Conservation (phyloP, 2,113 vertebrate species). For the Solea senegalensis region DNA sequence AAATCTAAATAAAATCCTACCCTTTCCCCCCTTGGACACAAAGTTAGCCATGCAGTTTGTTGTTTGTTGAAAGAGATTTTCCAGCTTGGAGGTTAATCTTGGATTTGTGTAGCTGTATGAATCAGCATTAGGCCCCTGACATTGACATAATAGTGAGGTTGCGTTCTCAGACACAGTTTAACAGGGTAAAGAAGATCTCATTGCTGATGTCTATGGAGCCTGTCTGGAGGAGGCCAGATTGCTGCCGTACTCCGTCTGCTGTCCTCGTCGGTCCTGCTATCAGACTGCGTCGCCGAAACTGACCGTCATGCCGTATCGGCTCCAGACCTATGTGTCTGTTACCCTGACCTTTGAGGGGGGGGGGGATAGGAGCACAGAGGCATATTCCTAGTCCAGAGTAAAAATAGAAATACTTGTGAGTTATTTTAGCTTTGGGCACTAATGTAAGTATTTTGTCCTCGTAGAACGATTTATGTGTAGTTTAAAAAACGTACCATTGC, state of each 20-base stretch:
- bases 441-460: neutral
- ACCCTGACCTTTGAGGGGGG: slow-evolving; percentile 25
- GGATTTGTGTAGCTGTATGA: slow-evolving; percentile 77
- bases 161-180: slow-evolving; percentile 76
- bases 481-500: slow-evolving; percentile 1
- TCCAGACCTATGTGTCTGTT: slow-evolving; percentile 24
- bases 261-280: slow-evolving; percentile 70
- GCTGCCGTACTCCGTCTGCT: slow-evolving; percentile 54
- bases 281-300: slow-evolving; percentile 37
- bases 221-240: slow-evolving; percentile 61
- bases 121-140: slow-evolving; percentile 79
- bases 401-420: slow-evolving; percentile 3
- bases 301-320: slow-evolving; percentile 46
- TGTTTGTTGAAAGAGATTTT: slow-evolving; percentile 49
- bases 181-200: slow-evolving; percentile 79
- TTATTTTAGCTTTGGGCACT: slow-evolving; percentile 1
- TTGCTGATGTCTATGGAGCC: slow-evolving; percentile 72
- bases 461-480: slow-evolving; percentile 2
- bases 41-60: slow-evolving; percentile 45
- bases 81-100: slow-evolving; percentile 71
- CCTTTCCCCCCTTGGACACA: slow-evolving; percentile 39
- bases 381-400: slow-evolving; percentile 1
- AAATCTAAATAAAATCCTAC: slow-evolving; percentile 49
- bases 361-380: neutral
- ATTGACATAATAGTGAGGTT: slow-evolving; percentile 78